Conservation (phyloP, 1,140 invertebrate genomes). For the Chionoecetes opilio region DNA sequence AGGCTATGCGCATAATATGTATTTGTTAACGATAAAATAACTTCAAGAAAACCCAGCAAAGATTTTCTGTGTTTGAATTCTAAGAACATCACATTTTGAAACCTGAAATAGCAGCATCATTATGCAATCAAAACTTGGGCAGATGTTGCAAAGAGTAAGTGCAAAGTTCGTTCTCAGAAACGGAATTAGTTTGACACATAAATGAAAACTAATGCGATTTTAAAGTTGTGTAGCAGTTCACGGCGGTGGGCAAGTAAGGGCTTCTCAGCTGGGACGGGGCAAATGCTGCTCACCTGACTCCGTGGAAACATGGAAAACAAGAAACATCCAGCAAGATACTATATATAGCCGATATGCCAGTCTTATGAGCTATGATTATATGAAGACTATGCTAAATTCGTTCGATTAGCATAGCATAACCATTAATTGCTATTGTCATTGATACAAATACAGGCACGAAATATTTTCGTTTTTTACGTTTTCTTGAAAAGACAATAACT, state of each 20-base stretch:
- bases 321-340: neutral
- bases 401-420: no score
- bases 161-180: constrained; percentile 29
- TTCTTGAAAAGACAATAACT: neutral
- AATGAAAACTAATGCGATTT: neutral
- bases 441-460: neutral
- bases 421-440: neutral
- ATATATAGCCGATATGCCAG: no score
- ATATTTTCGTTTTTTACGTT: neutral
- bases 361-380: no score
- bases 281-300: neutral
- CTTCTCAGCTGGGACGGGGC: neutral
- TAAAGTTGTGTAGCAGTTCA: neutral
- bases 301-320: neutral
- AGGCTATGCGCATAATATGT: neutral
- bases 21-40: neutral
- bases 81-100: neutral
- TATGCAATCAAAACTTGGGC: constrained; percentile 21
- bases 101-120: constrained; percentile 5
- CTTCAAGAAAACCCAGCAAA: neutral
- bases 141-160: neutral
- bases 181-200: constrained; percentile 9
- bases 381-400: no score
- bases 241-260: neutral
- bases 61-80: neutral